Percentiles rank a stretch among this genome's conserved stretches.
Conservation (phyloP, 2,113 vertebrate species). For the Dermatemys mawii region DNA sequence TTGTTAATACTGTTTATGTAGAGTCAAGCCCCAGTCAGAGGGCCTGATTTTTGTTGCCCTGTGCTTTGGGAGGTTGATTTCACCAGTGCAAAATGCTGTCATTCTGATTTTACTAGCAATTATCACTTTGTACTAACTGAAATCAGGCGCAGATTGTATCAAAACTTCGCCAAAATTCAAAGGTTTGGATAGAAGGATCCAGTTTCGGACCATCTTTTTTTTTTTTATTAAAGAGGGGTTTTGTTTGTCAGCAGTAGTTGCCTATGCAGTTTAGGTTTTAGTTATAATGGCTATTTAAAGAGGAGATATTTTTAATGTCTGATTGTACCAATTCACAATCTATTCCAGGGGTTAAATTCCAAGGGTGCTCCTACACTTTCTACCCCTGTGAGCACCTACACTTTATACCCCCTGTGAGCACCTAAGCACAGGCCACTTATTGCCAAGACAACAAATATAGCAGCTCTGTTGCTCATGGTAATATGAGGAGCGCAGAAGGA, state of each 20-base stretch:
- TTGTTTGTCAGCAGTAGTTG: neutral
- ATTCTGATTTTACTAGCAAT: neutral
- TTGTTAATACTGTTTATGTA: fast-evolving
- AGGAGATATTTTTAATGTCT: neutral
- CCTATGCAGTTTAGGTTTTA: neutral
- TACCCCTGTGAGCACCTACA: neutral
- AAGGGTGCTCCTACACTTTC: neutral
- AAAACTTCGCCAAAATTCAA: neutral
- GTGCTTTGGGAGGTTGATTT: neutral
- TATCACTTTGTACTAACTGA: neutral
- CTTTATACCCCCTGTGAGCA: neutral
- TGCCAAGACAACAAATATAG: neutral
- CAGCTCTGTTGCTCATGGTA: neutral
- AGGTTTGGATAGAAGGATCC: neutral
- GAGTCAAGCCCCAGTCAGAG: neutral
- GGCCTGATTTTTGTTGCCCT: neutral
- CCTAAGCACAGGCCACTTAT: neutral
- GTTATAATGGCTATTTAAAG: neutral
- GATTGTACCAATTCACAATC: neutral
- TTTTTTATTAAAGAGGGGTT: neutral
- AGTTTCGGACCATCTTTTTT: neutral
- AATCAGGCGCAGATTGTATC: neutral
- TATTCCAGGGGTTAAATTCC: neutral
- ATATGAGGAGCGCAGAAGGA: neutral
- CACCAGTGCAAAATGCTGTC: neutral